Percentiles rank a stretch among this genome's conserved stretches.
Evolutionary conservation across 2,888 invertebrate genomes (phyloP).

Genomic region (Axea sp.): DNA sequence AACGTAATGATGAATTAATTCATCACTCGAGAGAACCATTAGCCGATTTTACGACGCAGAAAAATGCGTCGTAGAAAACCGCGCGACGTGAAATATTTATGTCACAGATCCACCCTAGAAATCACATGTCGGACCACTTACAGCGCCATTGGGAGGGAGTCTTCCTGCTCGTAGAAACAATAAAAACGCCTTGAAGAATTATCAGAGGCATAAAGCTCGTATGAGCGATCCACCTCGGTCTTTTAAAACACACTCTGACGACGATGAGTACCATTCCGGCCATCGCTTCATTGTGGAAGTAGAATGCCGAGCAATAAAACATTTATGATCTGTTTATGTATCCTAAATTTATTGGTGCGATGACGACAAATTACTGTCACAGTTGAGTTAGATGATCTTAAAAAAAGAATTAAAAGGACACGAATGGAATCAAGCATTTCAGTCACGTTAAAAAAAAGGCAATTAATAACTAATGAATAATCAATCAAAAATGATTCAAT

Average conservation of each 20-base stretch:
- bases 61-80: conserved; percentile 24
- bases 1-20: conserved; percentile 26
- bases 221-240: conserved; percentile 54
- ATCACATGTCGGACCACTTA: conserved; percentile 65
- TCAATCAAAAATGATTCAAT: too few relatives aligned
- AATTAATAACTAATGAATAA: too few relatives aligned
- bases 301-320: conserved; percentile 70
- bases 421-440: too few relatives aligned
- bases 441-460: too few relatives aligned
- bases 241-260: conserved; percentile 62
- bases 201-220: conserved; percentile 67
- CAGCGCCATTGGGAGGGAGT: conserved; percentile 62
- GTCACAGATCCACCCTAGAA: conserved; percentile 55
- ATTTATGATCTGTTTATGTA: conserved; percentile 75
- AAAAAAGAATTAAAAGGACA: too few relatives aligned
- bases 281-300: conserved; percentile 40
- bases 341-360: conserved; percentile 49
- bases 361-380: conserved; percentile 26
- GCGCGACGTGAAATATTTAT: conserved; percentile 64
- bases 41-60: too few relatives aligned
- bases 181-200: conserved; percentile 71
- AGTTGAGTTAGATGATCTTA: too few relatives aligned
- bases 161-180: conserved; percentile 66
- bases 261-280: too few relatives aligned
- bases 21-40: too few relatives aligned